phyloP scores from a whole-genome alignment of 2,113 vertebrate species.

The Aegithalos caudatus region DNA sequence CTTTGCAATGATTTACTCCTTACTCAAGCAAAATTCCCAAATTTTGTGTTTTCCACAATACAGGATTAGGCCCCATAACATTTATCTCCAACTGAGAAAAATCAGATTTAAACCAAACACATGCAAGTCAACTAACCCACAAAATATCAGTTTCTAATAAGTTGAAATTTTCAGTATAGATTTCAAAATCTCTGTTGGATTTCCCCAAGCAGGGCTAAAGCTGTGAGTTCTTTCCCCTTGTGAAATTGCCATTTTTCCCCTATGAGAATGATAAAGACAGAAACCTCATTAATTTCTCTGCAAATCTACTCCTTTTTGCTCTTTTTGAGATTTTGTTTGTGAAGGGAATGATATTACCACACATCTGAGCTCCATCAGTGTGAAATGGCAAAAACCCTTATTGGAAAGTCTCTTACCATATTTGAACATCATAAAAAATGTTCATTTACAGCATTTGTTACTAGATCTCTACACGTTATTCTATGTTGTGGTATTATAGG shows the following conservation, averaged over 20 bases:
- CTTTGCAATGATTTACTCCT: background rate
- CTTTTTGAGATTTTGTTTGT: background rate
- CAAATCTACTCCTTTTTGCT: background rate
- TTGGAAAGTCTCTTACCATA: background rate
- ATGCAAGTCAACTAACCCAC: background rate
- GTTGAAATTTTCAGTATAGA: background rate
- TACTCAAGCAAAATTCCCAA: background rate
- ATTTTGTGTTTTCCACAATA: background rate
- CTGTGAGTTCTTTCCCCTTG: background rate
- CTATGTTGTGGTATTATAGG: background rate
- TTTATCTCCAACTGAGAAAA: background rate
- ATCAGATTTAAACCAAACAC: background rate
- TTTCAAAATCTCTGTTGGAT: background rate
- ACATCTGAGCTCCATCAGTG: background rate
- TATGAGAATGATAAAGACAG: background rate
- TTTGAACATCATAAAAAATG: background rate
- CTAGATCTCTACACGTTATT: background rate
- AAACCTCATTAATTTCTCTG: background rate
- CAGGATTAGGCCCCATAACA: background rate
- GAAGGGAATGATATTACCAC: background rate
- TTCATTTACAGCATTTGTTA: background rate
- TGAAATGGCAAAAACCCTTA: background rate
- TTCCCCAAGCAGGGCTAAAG: background rate
- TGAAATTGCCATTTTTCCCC: background rate
- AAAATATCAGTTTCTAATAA: background rate